These are phyloP conservation scores for Talpa occidentalis DNA, from an alignment of 2,113 vertebrate species.

Conservation along the genomic window DNA sequence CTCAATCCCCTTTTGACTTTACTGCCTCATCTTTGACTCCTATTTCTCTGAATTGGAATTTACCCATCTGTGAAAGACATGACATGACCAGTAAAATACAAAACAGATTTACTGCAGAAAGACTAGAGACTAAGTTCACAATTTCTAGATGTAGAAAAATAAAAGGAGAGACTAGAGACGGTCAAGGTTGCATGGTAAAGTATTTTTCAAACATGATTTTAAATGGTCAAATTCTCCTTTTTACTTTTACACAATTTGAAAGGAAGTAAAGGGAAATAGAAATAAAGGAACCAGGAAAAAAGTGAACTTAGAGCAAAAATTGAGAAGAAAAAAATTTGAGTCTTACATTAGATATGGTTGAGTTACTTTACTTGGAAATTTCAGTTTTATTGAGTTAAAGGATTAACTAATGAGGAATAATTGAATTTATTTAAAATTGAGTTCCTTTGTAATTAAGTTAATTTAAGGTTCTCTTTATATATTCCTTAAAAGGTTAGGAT, in stretches of 20 bases:
- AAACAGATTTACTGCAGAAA: background rate
- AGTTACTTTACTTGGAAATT: constrained; percentile 19
- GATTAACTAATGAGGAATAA: constrained; percentile 27
- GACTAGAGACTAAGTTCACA: background rate
- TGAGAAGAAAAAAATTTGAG: constrained; percentile 6
- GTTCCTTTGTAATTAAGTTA: constrained; percentile 16
- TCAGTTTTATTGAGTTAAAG: constrained; percentile 49
- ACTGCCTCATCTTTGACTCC: background rate
- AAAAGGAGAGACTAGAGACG: background rate
- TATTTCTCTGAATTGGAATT: constrained; percentile 1
- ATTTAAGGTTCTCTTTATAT: background rate
- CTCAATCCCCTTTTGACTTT: constrained; percentile 24
- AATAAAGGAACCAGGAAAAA: constrained; percentile 5
- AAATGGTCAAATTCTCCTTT: background rate
- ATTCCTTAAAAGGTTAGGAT: background rate
- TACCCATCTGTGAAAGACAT: constrained; percentile 6
- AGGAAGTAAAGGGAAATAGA: constrained; percentile 20
- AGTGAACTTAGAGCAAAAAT: background rate
- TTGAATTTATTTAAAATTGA: constrained; percentile 37
- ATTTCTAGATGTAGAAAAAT: background rate
- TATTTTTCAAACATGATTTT: constrained; percentile 3
- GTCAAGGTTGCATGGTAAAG: background rate
- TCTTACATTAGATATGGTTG: background rate
- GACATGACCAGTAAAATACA: background rate
- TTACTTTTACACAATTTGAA: background rate